Evolutionary conservation across 2,888 invertebrate species (phyloP), one percentile per base, ranked within the genome.

Genomic region (Fissipunctia ypsillon): DNA sequence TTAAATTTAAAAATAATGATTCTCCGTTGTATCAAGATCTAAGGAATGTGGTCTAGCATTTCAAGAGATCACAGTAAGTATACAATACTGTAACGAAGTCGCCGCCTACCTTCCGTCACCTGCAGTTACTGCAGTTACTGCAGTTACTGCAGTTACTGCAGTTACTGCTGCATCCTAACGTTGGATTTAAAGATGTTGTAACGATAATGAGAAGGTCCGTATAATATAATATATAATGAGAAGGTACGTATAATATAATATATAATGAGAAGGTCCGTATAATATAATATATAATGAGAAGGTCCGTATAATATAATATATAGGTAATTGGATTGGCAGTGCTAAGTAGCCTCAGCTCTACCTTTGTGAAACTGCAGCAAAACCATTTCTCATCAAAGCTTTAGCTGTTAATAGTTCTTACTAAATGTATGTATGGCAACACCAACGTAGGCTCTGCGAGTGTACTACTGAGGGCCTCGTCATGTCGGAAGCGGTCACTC

Each of bases 401-500:
- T n/a, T n/a, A n/a, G n/a, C n/a, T n/a, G n/a, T n/a, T n/a, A n/a
- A n/a, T n/a, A n/a, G n/a, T n/a, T n/a, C n/a, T 31, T 54, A 22
- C 9, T 45, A 41, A 48, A 71, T 25, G 10, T 45, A 22, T 69
- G 25, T n/a, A 19, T 43, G n/a, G 6, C 38, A n/a, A 35, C 50
- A 45, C 45, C 12, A 38, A 48, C 41, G 25, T 19, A 35, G 48
- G 10, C 6, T 14, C 16, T 12, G 25, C 28, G 7, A 19, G 19
- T 22, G 28, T n/a, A 50, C 28, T 45, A 28, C 12, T n/a, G 9
- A 22, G 50, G 12, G 9, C 59, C 57, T n/a, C 64, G 31, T 9
- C 12, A 14, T 25, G 52, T 82, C 78, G 79, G 78, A 77, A 71
- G 78, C 57, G 78, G 82, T 64, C 52, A 43, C 3, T 48, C n/a